Base-by-base conservation (phyloP, 1,140 invertebrate genomes). In the Drosophila rhopaloa region DNA sequence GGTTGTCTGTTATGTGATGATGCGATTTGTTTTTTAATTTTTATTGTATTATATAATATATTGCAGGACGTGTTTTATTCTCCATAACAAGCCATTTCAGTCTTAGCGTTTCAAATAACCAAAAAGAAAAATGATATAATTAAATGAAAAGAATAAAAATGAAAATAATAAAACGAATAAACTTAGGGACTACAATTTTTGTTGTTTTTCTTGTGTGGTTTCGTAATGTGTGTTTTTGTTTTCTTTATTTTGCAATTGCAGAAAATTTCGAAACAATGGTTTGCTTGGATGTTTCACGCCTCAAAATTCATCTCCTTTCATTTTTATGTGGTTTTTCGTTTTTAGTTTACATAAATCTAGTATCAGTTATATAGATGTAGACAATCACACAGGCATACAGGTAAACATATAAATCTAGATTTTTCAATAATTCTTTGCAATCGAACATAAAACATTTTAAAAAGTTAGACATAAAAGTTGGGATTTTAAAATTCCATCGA, bases 31-130 rank as follows among this genome's bases (percentile, higher is more conserved):
- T 50, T 70, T 50, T 76, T 54, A 60, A 41, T 60, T 65, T 55
- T 67, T 58, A 48, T 61, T 37, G 63, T 67, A 61, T 79, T 59
- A 37, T 68, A 54, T 80, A 61, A 63, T 81, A 62, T 74, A 85
- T 81, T 81, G 68, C 68, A 81, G 81, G 77, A 78, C 74, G 81
- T 86, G 82, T 84, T 81, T 81, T 70, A 68, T 91, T 79, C 76
- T 91, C 80, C 83, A 59, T 78, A 91, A 91, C 88, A 91, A 91
- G 76, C 88, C 88, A 91, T 91, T 88, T 91, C 88, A 91, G 88
- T 91, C 88, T 91, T 91, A 91, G 73, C 81, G 88, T 91, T 91
- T 91, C 88, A 91, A 91, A 81, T 85, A 89, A 88, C 74, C 81
- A 86, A 90, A 80, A 80, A 35, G 50, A 65, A 81, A 77, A 83